Percentiles rank a stretch among this genome's conserved stretches.
phyloP scores from a whole-genome alignment of 2,113 vertebrate genomes.

The Lontra canadensis region DNA sequence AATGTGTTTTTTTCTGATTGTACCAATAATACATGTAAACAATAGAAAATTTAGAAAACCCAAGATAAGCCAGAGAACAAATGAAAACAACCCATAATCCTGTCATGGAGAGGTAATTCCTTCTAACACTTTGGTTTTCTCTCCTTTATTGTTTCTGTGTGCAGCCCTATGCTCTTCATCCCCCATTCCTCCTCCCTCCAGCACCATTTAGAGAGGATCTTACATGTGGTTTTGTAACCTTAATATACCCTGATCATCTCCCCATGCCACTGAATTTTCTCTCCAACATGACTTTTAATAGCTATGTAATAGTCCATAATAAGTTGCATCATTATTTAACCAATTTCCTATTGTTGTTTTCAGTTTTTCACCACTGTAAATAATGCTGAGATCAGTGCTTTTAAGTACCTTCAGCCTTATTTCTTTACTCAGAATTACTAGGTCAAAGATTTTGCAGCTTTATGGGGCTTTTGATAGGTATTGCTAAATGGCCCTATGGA shows the following conservation, averaged over 20 bases:
- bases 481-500: not conserved
- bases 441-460: not conserved
- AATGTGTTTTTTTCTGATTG: not conserved
- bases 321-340: slow-evolving; percentile 6
- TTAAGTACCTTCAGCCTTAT: not conserved
- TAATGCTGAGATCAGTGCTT: not conserved
- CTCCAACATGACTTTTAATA: not conserved
- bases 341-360: not conserved
- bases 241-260: not conserved
- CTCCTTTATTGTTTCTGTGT: not conserved
- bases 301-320: not conserved
- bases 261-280: not conserved
- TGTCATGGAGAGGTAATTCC: not conserved
- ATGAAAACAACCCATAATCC: not conserved
- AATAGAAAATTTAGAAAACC: not conserved
- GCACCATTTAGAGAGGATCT: not conserved
- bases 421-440: slow-evolving; percentile 25
- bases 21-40: not conserved
- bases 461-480: not conserved
- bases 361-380: not conserved
- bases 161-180: not conserved
- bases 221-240: not conserved
- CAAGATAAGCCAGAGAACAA: not conserved
- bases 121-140: not conserved
- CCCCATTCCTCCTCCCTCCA: not conserved